These are phyloP conservation scores for Crenichthys baileyi DNA, from an alignment of 2,797 vertebrate genomes.

Conservation along the genomic window DNA sequence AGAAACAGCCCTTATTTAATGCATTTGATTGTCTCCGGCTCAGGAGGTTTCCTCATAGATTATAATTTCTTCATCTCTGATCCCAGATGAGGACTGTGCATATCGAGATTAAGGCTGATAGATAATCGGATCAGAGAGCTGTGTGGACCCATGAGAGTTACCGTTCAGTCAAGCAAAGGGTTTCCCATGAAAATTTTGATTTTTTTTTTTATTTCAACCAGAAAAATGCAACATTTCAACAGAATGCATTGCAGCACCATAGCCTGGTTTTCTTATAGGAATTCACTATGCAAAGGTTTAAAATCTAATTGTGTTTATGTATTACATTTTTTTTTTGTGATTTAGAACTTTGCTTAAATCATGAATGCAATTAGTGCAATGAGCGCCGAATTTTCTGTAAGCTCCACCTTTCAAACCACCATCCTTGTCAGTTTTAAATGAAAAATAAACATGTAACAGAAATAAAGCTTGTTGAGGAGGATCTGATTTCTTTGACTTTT, in stretches of 20 bases:
- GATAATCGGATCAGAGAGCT: conserved; percentile 73
- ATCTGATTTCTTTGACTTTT: not conserved
- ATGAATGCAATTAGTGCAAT: conserved; percentile 17
- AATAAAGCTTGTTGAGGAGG: not conserved
- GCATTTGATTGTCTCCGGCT: conserved; percentile 28
- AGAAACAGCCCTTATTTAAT: not conserved
- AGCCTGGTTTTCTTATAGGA: not conserved
- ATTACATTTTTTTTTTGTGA: not conserved
- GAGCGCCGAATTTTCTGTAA: conserved; percentile 16
- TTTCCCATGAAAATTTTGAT: not conserved
- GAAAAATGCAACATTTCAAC: not conserved
- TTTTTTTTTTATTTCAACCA: not conserved
- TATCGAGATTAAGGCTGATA: conserved; percentile 80
- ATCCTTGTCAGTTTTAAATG: not conserved
- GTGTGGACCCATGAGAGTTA: conserved; percentile 44
- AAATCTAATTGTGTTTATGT: not conserved
- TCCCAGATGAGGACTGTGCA: conserved; percentile 63
- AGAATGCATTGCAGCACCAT: not conserved
- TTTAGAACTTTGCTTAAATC: not conserved
- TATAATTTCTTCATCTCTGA: conserved; percentile 61
- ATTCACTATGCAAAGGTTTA: not conserved
- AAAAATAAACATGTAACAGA: not conserved
- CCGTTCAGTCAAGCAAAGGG: conserved; percentile 40
- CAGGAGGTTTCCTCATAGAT: conserved; percentile 55
- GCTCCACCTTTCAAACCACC: not conserved